Percentiles rank a stretch among this genome's conserved stretches.
Evolutionary conservation across 2,797 vertebrate genomes (phyloP).

Genomic region (Coregonus suidteri): DNA sequence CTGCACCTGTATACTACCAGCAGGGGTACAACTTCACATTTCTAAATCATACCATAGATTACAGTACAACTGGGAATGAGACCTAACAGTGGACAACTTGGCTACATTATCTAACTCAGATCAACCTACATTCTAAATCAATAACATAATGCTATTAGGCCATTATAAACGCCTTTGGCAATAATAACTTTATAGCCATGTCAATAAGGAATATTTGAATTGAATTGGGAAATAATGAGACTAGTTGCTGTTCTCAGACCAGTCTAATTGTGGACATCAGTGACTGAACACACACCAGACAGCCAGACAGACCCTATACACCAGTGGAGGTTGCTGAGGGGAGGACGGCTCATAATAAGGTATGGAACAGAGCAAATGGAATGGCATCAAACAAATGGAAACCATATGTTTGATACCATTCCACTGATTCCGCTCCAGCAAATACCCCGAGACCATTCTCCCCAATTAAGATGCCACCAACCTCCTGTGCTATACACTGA

Average conservation of each 20-base stretch:
- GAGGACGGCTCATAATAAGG: too few species aligned
- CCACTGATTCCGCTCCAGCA: too few species aligned
- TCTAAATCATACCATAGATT: neutral
- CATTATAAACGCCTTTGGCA: too few species aligned
- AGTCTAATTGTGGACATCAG: neutral
- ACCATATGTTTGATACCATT: too few species aligned
- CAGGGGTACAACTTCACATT: neutral
- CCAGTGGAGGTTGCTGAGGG: neutral
- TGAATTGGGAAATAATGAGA: neutral
- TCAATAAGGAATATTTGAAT: neutral
- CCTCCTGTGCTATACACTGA: too few species aligned
- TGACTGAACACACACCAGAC: neutral
- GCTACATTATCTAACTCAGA: neutral
- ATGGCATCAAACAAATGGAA: too few species aligned
- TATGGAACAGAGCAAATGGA: too few species aligned
- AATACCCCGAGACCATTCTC: too few species aligned
- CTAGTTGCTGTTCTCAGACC: neutral
- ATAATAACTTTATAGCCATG: neutral
- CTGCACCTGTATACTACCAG: neutral
- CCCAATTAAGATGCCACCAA: too few species aligned
- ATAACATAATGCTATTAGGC: neutral
- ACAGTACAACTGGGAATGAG: neutral
- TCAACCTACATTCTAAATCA: neutral
- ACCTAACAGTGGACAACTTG: neutral
- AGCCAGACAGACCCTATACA: neutral